phyloP scores from a whole-genome alignment of 2,113 vertebrate genomes.

The Dasyornis broadbenti region DNA sequence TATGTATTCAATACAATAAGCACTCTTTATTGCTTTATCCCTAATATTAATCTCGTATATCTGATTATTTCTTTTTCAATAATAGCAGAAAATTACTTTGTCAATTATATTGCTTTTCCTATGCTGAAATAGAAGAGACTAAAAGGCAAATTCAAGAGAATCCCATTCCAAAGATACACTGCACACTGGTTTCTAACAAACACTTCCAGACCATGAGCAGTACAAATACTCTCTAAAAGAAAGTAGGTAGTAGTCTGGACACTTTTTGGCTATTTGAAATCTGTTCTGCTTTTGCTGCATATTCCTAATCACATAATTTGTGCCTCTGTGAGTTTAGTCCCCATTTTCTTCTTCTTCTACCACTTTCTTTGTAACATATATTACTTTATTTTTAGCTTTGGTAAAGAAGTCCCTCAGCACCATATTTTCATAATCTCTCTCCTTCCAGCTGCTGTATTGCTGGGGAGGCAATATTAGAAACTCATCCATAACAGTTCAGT shows the following conservation, averaged over 20 bases:
- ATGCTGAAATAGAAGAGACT: background rate
- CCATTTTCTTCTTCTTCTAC: background rate
- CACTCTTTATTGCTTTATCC: background rate
- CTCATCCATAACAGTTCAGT: background rate
- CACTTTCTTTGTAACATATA: background rate
- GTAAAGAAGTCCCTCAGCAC: background rate
- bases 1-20: background rate
- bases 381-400: background rate
- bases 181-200: background rate
- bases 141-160: background rate
- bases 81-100: background rate
- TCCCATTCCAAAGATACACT: background rate
- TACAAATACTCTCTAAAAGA: background rate
- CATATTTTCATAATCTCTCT: background rate
- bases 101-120: background rate
- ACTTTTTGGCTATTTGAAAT: background rate
- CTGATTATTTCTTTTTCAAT: background rate
- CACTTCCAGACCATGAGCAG: background rate
- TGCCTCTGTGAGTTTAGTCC: background rate
- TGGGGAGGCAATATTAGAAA: background rate
- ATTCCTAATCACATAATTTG: background rate
- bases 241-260: background rate
- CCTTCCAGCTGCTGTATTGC: background rate
- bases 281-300: background rate
- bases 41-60: background rate